These are phyloP conservation scores for Heteractis magnifica DNA, from an alignment of 92 coral and sea anemone genomes.

Conservation along the genomic window DNA sequence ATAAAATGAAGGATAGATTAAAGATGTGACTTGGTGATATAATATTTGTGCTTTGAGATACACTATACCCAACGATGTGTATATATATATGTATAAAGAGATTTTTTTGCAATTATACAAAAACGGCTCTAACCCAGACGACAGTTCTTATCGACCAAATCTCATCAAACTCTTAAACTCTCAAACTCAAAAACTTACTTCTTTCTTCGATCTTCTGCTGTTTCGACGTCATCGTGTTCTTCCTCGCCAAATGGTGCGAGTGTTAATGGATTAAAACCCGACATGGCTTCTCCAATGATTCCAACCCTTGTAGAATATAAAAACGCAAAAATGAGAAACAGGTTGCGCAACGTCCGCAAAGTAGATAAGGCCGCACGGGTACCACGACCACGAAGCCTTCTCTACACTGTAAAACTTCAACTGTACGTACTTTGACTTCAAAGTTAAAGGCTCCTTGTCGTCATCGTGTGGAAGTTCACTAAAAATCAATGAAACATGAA, in stretches of 20 bases:
- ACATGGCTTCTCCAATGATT: slow-evolving; percentile 92
- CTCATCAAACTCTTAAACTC: too few species aligned
- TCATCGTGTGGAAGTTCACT: slow-evolving; percentile 81
- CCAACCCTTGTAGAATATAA: slow-evolving; percentile 67
- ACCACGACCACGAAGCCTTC: too few species aligned
- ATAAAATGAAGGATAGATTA: not conserved
- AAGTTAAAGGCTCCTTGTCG: slow-evolving; percentile 33
- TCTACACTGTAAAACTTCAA: not conserved
- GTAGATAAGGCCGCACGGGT: too few species aligned
- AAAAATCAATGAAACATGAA: not conserved
- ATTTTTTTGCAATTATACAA: too few species aligned
- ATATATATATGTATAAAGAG: too few species aligned
- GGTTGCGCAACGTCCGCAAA: too few species aligned
- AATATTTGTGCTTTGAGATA: too few species aligned
- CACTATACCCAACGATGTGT: too few species aligned
- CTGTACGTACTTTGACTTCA: slow-evolving; percentile 63
- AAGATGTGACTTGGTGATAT: too few species aligned
- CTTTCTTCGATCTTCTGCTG: slow-evolving; percentile 55
- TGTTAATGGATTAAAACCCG: slow-evolving; percentile 87
- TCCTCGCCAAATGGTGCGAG: slow-evolving; percentile 93
- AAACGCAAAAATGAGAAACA: not conserved
- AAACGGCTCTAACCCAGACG: too few species aligned
- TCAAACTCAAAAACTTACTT: slow-evolving; percentile 5
- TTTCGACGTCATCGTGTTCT: slow-evolving; percentile 54
- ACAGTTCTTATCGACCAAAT: too few species aligned